phyloP scores from a whole-genome alignment of 2,797 vertebrate genomes.

The Emys orbicularis region DNA sequence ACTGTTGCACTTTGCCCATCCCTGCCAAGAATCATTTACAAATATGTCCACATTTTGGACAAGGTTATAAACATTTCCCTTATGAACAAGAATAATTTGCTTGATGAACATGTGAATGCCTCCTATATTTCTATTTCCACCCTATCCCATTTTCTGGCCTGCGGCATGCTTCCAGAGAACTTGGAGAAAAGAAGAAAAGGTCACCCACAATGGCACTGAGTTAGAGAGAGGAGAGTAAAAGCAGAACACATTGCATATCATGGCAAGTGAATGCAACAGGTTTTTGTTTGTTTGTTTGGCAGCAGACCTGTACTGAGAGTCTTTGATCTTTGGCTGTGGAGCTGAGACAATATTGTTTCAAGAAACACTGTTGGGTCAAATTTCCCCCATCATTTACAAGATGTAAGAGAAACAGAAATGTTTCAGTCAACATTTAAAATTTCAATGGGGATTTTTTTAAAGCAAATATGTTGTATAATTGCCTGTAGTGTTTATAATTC shows the following conservation, averaged over 20 bases:
- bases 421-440: not conserved
- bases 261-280: not conserved
- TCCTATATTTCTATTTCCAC: constrained; percentile 44
- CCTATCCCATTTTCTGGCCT: constrained; percentile 6
- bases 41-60: constrained; percentile 57
- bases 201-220: not conserved
- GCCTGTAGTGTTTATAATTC: constrained; percentile 3
- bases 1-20: constrained; percentile 44
- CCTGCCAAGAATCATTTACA: constrained; percentile 67
- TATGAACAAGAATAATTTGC: constrained; percentile 27
- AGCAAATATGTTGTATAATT: not conserved
- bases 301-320: not conserved
- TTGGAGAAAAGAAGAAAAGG: constrained; percentile 42
- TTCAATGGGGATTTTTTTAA: constrained; percentile 29
- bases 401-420: constrained; percentile 16
- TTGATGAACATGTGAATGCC: not conserved
- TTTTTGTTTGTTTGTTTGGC: not conserved
- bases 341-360: not conserved
- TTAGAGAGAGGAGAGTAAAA: constrained; percentile 14
- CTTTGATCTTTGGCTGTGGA: not conserved
- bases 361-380: not conserved
- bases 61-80: constrained; percentile 60
- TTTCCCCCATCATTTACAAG: not conserved
- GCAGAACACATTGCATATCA: not conserved
- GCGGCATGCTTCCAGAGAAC: constrained; percentile 25